Evolutionary conservation across 2,888 invertebrate genomes (phyloP).

Genomic region (Ptychoptera albimana): DNA sequence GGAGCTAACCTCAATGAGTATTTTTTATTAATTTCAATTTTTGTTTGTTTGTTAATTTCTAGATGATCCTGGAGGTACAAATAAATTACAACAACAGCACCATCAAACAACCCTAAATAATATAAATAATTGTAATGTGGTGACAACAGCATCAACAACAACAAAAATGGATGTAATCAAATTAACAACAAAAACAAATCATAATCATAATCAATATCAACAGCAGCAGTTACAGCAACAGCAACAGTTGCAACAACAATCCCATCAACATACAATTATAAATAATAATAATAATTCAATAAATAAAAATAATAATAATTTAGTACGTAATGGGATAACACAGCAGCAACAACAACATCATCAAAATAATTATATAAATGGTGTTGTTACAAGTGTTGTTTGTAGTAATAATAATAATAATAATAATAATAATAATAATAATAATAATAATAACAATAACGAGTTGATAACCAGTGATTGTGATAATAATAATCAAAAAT

Average conservation of each 20-base stretch:
- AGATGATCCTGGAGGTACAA: not conserved
- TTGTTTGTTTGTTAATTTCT: not conserved
- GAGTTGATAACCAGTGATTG: not conserved
- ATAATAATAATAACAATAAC: constrained; percentile 4
- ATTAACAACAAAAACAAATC: not conserved
- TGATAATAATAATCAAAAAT: constrained; percentile 46
- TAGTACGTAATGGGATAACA: not conserved
- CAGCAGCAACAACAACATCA: not conserved
- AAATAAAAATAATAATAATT: too few species aligned
- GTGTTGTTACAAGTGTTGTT: not conserved
- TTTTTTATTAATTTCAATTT: not conserved
- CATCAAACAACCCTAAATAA: not conserved
- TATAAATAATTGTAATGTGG: not conserved
- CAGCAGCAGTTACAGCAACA: not conserved
- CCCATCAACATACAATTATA: not conserved
- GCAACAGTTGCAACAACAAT: not conserved
- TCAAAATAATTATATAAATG: constrained; percentile 1
- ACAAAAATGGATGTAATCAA: too few species aligned
- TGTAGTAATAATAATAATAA: not conserved
- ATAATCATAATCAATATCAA: not conserved
- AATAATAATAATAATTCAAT: too few species aligned
- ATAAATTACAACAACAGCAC: not conserved
- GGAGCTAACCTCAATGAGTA: too few species aligned
- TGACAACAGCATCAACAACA: not conserved
- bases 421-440: not conserved